Evolutionary conservation across 2,888 invertebrate species (phyloP), one percentile per base, ranked within the genome.

Genomic region (Cheilosia vulpina): DNA sequence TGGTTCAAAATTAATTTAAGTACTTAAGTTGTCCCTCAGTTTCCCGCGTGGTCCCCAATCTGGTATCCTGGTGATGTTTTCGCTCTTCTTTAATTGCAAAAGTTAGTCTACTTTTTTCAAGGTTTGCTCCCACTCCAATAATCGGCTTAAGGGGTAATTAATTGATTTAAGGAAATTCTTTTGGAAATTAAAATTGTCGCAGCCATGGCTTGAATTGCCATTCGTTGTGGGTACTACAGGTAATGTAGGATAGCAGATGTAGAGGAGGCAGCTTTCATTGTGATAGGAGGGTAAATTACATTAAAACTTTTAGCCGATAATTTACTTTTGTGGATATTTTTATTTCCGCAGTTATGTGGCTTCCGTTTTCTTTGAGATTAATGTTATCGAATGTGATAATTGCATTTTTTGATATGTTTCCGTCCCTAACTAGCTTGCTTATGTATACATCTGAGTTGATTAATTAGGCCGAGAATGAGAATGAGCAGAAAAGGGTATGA

Each of bases 81-180:
- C 15, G 17, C 31, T 55, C 21, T 7, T 19, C 21, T 57, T 47
- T 57, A 34, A 69, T 69, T 55, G 21, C 43, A 69, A 58, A 71
- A 71, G 71, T 58, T 71, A 50, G 7, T 7, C 21, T 38, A 7
- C 15, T 41, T 11, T 41, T 41, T 11, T 27, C 11, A 11, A 45
- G 0, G 6, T 21, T 24, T 21, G 15, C 15, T 31, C 43, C n/a
- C 58, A 38, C 50, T 15, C 19, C 58, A 71, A 58, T 38, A 71
- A 58, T 50, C 38, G 15, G 21, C 57, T 60, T 58, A 58, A 50
- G 38, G 53, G 43, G 43, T 45, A 68, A 66, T 68, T 68, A 76
- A 76, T 76, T 68, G 76, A 68, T 76, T 76, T 68, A 53, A 58
- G 66, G 66, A 66, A 66, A 76, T 52, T 76, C 52, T 60, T 57